Conservation (phyloP, 2,888 invertebrate species). For the Neoscelio sp. region DNA sequence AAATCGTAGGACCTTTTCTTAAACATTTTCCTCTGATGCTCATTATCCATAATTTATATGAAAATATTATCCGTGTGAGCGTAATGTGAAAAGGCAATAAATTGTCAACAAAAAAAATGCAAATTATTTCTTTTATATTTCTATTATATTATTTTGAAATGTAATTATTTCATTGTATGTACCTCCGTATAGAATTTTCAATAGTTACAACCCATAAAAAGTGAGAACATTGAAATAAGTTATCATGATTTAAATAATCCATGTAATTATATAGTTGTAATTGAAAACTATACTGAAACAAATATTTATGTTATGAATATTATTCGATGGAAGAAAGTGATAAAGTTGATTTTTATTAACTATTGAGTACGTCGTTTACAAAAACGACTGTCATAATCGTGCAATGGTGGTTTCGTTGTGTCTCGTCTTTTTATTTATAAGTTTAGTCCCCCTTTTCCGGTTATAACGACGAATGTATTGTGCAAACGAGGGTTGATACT, state of each 20-base stretch:
- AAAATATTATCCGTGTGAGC: too few species aligned
- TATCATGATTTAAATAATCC: not conserved
- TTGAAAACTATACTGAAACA: conserved; percentile 2
- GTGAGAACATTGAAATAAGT: too few species aligned
- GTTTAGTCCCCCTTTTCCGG: conserved; percentile 69
- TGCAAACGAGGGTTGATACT: conserved; percentile 66
- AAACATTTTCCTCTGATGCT: too few species aligned
- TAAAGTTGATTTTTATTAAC: conserved; percentile 71
- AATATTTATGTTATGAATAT: not conserved
- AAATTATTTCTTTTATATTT: too few species aligned
- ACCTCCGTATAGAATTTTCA: too few species aligned
- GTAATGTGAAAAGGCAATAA: too few species aligned
- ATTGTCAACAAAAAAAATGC: too few species aligned
- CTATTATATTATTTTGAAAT: too few species aligned
- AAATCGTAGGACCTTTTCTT: too few species aligned
- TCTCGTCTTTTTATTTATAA: conserved; percentile 79
- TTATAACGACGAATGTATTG: conserved; percentile 76
- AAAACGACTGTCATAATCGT: conserved; percentile 53
- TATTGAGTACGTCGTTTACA: conserved; percentile 65
- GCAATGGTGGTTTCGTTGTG: conserved; percentile 68
- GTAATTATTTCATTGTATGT: too few species aligned
- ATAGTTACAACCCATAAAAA: too few species aligned
- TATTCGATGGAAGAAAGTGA: not conserved
- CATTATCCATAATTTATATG: too few species aligned
- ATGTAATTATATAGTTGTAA: not conserved